Evolutionary conservation across 2,888 invertebrate genomes (phyloP).

Genomic region (Unio delphinus): DNA sequence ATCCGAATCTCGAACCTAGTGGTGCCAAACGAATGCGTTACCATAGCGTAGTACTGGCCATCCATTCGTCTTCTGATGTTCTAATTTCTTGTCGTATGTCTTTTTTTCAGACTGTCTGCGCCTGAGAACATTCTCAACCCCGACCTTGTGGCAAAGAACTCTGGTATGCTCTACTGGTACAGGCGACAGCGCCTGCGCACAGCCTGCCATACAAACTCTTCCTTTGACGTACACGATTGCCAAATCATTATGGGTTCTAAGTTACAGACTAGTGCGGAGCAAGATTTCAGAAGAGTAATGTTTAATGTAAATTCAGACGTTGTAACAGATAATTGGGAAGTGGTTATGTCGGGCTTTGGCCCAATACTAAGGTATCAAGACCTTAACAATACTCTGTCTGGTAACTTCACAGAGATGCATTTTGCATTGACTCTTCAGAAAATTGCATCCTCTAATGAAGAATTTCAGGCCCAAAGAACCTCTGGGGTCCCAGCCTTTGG

Average conservation of each 20-base stretch:
- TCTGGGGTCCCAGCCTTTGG: too few species aligned
- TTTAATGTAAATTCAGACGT: too few species aligned
- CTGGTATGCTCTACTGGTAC: slow-evolving; percentile 15
- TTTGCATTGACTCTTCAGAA: too few species aligned
- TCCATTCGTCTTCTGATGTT: neutral
- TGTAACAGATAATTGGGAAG: too few species aligned
- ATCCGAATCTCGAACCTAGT: too few species aligned
- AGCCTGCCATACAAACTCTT: slow-evolving; percentile 14
- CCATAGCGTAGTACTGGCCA: neutral
- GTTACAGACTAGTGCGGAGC: slow-evolving; percentile 8
- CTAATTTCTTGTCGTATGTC: neutral
- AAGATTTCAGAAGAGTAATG: slow-evolving; percentile 8
- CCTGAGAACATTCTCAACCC: slow-evolving; percentile 7
- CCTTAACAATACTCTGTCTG: too few species aligned
- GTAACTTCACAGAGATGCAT: too few species aligned
- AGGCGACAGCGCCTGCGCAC: slow-evolving; percentile 16
- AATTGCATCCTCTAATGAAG: too few species aligned
- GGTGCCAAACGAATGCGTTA: too few species aligned
- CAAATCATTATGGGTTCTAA: slow-evolving; percentile 17
- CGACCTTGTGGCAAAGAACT: slow-evolving; percentile 12
- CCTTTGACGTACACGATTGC: slow-evolving; percentile 4
- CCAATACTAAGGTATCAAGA: too few species aligned
- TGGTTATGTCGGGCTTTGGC: too few species aligned
- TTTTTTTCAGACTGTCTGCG: slow-evolving; percentile 8
- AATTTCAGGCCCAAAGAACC: too few species aligned